Percentiles rank a stretch among this genome's conserved stretches.
Conservation (phyloP, 2,888 invertebrate species). For the Periphyllus acericola region DNA sequence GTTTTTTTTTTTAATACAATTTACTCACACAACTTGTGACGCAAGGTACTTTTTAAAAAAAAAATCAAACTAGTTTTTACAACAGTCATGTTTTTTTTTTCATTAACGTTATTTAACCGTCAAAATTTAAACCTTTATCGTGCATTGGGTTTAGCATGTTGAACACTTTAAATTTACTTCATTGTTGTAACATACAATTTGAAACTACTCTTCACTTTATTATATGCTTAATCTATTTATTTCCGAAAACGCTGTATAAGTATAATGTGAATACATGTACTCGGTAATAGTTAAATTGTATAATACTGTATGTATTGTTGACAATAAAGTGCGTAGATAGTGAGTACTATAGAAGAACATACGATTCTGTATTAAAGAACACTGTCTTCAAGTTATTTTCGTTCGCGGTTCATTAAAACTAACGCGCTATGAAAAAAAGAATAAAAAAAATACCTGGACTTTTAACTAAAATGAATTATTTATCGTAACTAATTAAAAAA, state of each 20-base stretch:
- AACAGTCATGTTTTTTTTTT: neutral
- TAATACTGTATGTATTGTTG: neutral
- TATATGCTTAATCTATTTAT: neutral
- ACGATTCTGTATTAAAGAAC: too few species aligned
- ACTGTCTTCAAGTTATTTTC: too few species aligned
- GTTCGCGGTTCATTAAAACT: too few species aligned
- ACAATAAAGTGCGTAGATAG: neutral
- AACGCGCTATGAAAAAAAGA: too few species aligned
- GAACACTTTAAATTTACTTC: neutral
- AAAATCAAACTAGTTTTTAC: constrained; percentile 12
- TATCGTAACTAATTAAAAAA: too few species aligned
- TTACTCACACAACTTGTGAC: too few species aligned
- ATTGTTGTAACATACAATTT: too few species aligned
- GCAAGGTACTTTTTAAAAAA: neutral
- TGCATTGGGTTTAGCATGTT: neutral
- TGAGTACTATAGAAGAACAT: too few species aligned
- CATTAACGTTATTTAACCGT: neutral
- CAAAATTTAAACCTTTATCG: neutral
- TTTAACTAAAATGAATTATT: too few species aligned
- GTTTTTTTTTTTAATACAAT: neutral
- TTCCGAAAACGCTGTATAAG: neutral
- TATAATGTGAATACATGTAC: too few species aligned
- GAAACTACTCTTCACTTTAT: neutral
- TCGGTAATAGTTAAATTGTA: too few species aligned
- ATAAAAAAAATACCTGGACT: too few species aligned